Evolutionary conservation across 2,888 invertebrate species (phyloP), one percentile per base, ranked within the genome.

Genomic region (Drosophila subquinaria): DNA sequence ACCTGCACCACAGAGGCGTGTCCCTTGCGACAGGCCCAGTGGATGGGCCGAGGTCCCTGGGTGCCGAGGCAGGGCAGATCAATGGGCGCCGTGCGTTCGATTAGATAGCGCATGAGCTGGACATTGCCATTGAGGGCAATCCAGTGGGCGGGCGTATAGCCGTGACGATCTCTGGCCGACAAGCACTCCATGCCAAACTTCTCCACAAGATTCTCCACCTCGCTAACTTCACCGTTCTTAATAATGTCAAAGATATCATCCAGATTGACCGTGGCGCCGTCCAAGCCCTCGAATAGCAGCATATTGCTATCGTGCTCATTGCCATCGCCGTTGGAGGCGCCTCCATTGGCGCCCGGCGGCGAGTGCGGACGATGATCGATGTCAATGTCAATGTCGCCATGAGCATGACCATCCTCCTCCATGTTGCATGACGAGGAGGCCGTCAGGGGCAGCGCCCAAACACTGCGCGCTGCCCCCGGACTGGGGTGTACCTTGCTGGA

Each of bases 61-160:
- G 90, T 91, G 52, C 97, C 97, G 53, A 97, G 94, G 85, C 97
- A 97, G 0, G 97, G 96, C 43, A 97, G 94, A 93, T 98, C 97
- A 6, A 98, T 95, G 0, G 97, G 97, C 3, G 96, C 97, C 27
- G 95, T 96, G 59, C 96, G 94, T 90, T 97, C 97, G 15, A 97
- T 95, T 60, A 98, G 94, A 90, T 97, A 97, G 5, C 97, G 94
- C 95, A 98, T 96, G 60, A 98, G 95, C 79, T 97, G 96, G n/a
- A 97, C 96, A 91, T 97, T 97, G 35, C 98, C 98, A 90, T 97
- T 97, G 53, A 98, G 93, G 0, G 93, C 92, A 20, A 93, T 97
- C 98, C 98, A 98, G 92, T 98, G 98, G 23, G 97, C 97, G 0
- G 97, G 97, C 0, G 98, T 98, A 92, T 98, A 97, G 17, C 98